Conservation (phyloP, 2,888 invertebrate species). For the Isoperla grammatica region DNA sequence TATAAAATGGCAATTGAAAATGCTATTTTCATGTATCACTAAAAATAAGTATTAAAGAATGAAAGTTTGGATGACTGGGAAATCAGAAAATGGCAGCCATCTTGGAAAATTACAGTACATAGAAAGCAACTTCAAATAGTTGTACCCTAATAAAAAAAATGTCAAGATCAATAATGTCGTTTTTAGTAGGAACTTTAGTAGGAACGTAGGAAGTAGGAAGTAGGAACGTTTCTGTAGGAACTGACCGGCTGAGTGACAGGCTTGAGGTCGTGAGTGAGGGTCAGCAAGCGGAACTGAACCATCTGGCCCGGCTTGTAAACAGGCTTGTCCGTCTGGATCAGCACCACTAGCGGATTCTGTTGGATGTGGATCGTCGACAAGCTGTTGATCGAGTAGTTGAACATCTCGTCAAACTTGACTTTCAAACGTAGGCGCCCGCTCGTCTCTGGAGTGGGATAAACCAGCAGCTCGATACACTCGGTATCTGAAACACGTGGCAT, state of each 20-base stretch:
- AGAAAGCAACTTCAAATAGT: too few species aligned
- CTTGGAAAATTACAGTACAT: too few species aligned
- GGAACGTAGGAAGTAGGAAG: too few species aligned
- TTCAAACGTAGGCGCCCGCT: slow-evolving; percentile 23
- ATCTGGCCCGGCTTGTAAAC: slow-evolving; percentile 56
- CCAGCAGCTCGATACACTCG: slow-evolving; percentile 23
- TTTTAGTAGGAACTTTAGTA: too few species aligned
- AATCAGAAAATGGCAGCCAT: too few species aligned
- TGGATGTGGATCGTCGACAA: slow-evolving; percentile 46
- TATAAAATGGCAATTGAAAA: too few species aligned
- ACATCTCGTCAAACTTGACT: slow-evolving; percentile 40
- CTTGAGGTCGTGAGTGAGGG: slow-evolving; percentile 49
- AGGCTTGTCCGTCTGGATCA: slow-evolving; percentile 54
- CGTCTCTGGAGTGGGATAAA: slow-evolving; percentile 17
- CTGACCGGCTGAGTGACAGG: slow-evolving; percentile 51
- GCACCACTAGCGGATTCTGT: slow-evolving; percentile 49
- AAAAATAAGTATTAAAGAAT: background rate
- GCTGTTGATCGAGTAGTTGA: slow-evolving; percentile 42
- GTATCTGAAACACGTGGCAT: background rate
- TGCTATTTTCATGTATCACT: too few species aligned
- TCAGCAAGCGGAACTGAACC: slow-evolving; percentile 51
- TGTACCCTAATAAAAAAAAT: too few species aligned
- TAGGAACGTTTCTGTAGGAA: too few species aligned
- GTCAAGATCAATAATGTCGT: too few species aligned
- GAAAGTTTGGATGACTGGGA: too few species aligned